Evolutionary conservation across 53 echinoderm and acorn worm species (phyloP), one percentile per base, ranked within the genome.

Genomic region (Echinarachnius parma): DNA sequence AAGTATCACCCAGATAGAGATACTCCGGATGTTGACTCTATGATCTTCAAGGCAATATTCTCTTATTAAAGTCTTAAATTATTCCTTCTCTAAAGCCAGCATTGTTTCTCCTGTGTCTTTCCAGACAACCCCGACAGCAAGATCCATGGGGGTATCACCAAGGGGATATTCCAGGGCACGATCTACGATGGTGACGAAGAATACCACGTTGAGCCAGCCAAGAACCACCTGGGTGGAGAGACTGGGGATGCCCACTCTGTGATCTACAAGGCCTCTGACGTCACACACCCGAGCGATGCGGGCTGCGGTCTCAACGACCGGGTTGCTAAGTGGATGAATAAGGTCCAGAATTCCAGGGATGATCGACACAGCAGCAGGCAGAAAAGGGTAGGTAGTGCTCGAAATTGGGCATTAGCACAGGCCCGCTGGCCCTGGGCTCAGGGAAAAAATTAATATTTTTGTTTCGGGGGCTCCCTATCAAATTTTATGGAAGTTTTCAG

Each of bases 11-110:
- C 89, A 46, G 44, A 76, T 26, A 84, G 78, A 36, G 33, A 52
- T 30, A 66, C 64, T 39, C 61, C 68, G 4, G 66, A 61, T 18
- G 83, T 83, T 46, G 89, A 93, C 58, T 93, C 93, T 11, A 63
- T 93, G 46, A 83, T 93, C 69, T 93, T 89, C 89, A 89, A 80
- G 61, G 80, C 78, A n/a, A n/a, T n/a, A n/a, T n/a, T n/a, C n/a
- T n/a, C n/a, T n/a, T n/a, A n/a, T n/a, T n/a, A n/a, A n/a, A n/a
- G n/a, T n/a, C n/a, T n/a, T n/a, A n/a, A n/a, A n/a, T n/a, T n/a
- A n/a, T n/a, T n/a, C n/a, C n/a, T n/a, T n/a, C n/a, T n/a, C n/a
- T n/a, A n/a, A n/a, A n/a, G n/a, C n/a, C 42, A 39, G 7, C 42
- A 39, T 50, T 14, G 4, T 18, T 50, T 19, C 4, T 13, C 19